Base-by-base conservation (phyloP, 1,140 invertebrate species). In the Drosophila sucinea region DNA sequence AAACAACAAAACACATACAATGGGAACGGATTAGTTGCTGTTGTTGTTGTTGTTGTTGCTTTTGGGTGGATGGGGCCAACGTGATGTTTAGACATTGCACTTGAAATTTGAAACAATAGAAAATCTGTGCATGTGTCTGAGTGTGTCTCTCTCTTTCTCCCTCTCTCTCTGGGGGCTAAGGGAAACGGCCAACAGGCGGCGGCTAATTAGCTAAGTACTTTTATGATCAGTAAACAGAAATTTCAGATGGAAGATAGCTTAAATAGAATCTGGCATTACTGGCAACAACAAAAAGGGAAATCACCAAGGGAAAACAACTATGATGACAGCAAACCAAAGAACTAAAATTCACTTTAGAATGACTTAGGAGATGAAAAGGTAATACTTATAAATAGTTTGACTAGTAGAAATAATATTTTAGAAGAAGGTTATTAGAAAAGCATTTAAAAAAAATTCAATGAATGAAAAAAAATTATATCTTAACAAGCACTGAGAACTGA, bases 31-130 rank as follows among this genome's bases (percentile, higher is more conserved):
- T 60, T 32, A 33, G 30, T 57, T n/a, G 17, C 25, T n/a, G 11
- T 25, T 51, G 56, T 63, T 71, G 70, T 51, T 71, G 64, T 72
- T 68, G 73, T 57, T n/a, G 32, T 23, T 1, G 29, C 10, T 30
- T 30, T 10, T 41, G 64, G 51, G 29, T 11, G 63, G 47, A 38
- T 30, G 10, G 10, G 35, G 54, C 23, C 27, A 29, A 25, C 35
- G 35, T 35, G 62, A 47, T 38, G 47, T 55, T 41, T 32, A 75
- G 72, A 70, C 73, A 76, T 76, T 76, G 73, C 73, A 76, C 73
- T 76, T 76, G 73, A 76, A 76, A 76, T 41, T 32, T 44, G 62
- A 76, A 60, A 76, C 73, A 76, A 76, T 76, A 73, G 41, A 76
- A 64, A 63, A 60, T 64, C 41, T 69, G 66, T 64, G 76, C 47